Base-by-base conservation (phyloP, 1,140 invertebrate species). In the Drosophila mojavensis region DNA sequence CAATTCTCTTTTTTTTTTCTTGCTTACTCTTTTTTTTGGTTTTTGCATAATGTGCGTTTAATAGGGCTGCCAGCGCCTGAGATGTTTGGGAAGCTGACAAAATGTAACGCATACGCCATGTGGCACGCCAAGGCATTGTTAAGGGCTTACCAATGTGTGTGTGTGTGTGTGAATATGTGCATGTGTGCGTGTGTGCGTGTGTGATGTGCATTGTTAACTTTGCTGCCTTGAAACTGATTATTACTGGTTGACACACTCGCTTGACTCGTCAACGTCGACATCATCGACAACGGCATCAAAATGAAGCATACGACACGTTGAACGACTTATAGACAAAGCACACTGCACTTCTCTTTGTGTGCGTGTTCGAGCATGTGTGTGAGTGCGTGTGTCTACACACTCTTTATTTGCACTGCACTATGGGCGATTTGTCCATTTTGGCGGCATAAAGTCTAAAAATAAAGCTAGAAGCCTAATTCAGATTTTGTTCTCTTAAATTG, bases 221-320 rank as follows among this genome's bases (percentile, higher is more conserved):
- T 53, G 75, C 64, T 75, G 83, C 82, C 79, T 88, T 88, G 79
- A 59, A 78, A 78, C 82, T 82, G 82, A 86, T 86, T 86, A 86
- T 88, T 86, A 79, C 79, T 73, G 72, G 73, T 79, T 88, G 79
- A 70, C 83, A 85, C 79, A 82, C 88, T 73, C 79, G 73, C 65
- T 75, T 72, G 82, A 56, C 70, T 81, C 58, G 75, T 74, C 65
- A 58, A 58, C 55, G 62, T 71, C 50, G 59, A 10, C 63, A 64
- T 30, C 36, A 61, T 45, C 45, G 33, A 63, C 62, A 39, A 56
- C 55, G 20, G 28, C 65, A 65, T 62, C 56, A 33, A 79, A 56
- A 80, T 76, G 65, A 76, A 88, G 82, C 47, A 88, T 86, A 86
- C 83, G 79, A 69, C 65, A 54, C 65, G 65, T 67, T 67, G 33